Evolutionary conservation across 2,797 vertebrate species (phyloP).

Genomic region (Galaxias olidus): DNA sequence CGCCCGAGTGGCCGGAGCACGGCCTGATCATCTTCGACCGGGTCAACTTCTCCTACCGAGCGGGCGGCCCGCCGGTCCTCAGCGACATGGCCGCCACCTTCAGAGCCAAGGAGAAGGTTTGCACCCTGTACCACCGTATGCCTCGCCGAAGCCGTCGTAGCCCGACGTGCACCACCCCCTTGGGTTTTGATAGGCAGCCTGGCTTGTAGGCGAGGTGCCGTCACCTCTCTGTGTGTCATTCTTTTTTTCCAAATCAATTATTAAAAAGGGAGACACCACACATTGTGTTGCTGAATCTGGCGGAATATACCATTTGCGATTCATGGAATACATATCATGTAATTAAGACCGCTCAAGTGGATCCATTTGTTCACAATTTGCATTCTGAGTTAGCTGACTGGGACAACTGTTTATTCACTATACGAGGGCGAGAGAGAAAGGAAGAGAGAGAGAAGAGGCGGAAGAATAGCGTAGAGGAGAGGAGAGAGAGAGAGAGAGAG

Average conservation of each 20-base stretch:
- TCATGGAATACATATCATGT: conserved; percentile 85
- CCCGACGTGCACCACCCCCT: conserved; percentile 40
- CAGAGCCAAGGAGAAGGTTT: conserved; percentile 88
- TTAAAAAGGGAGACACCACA: conserved; percentile 71
- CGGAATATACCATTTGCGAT: conserved; percentile 79
- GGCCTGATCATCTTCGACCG: conserved; percentile 88
- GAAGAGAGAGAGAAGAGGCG: conserved; percentile 30
- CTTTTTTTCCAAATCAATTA: conserved; percentile 77
- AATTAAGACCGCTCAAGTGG: conserved; percentile 81
- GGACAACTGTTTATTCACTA: conserved; percentile 74
- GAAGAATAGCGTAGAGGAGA: conserved; percentile 26
- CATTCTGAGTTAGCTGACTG: conserved; percentile 72
- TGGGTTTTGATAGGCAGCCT: conserved; percentile 66
- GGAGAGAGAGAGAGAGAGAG: conserved; percentile 20
- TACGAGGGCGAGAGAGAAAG: conserved; percentile 42
- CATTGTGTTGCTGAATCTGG: conserved; percentile 71
- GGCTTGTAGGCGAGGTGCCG: conserved; percentile 55
- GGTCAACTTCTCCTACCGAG: conserved; percentile 88
- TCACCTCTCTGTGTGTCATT: conserved; percentile 70
- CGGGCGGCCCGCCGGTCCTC: conserved; percentile 83
- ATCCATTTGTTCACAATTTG: conserved; percentile 77
- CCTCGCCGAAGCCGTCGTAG: conserved; percentile 32
- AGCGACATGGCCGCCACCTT: conserved; percentile 87
- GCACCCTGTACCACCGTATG: conserved; percentile 21
- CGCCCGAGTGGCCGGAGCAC: conserved; percentile 83